Base-by-base conservation (phyloP, 2,888 invertebrate genomes). In the Neuroscelio doddi region DNA sequence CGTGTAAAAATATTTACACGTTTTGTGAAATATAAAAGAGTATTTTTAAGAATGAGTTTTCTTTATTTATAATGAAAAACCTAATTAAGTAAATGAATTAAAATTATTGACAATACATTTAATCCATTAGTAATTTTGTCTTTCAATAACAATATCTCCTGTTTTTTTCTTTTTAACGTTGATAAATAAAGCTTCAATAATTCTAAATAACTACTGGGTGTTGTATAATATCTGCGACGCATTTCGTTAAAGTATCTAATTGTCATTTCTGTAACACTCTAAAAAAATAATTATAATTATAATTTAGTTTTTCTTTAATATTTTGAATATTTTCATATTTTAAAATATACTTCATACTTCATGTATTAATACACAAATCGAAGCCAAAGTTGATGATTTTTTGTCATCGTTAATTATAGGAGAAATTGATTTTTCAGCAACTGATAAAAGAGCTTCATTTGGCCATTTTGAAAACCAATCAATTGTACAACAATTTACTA, bases 391-490 rank as follows among this genome's bases (percentile, higher is more conserved):
- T 0, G 85, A 66, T 44, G 90, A 82, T 24, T 88, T 86, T 12
- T 83, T 73, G 4, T 88, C 82, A 1, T 87, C 88, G 0, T 88
- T 80, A 0, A 82, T 82, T 0, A 88, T 83, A 8, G 88, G 86
- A 29, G 86, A 86, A 29, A 96, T 87, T 46, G 92, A 89, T 64
- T 90, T 92, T 52, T 90, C 81, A 0, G 96, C 95, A 0, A 94
- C 96, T 0, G 94, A 93, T 10, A 93, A 86, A 49, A 96, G 85
- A 9, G 96, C 96, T 78, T 96, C 96, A 8, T 90, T 88, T 0
- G 96, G 96, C 96, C 96, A 96, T 76, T 93, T 94, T 1, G 91
- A 91, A 83, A 95, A 96, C 96, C 97, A 97, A 82, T 97, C 95
- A 58, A 97, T 96, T 0, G 95, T 95, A 78, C 96, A 96, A 80